These are phyloP conservation scores for Copidosoma aretas DNA, from an alignment of 2,888 invertebrate species.

Conservation along the genomic window DNA sequence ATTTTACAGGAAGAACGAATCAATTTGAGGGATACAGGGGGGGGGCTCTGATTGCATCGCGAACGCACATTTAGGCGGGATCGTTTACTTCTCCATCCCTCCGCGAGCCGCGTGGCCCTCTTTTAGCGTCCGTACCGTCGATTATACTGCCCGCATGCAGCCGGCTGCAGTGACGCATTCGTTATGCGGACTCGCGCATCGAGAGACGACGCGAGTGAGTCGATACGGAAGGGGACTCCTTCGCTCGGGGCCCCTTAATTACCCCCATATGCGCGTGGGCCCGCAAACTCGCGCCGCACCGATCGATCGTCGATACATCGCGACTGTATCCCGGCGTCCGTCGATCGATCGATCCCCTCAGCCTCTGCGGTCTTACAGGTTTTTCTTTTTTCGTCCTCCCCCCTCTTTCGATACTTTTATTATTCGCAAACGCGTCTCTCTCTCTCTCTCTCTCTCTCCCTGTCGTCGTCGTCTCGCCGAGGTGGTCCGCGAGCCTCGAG, in stretches of 20 bases:
- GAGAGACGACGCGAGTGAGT: too few species aligned
- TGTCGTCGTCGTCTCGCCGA: conserved; percentile 20
- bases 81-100: too few species aligned
- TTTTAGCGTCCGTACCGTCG: too few species aligned
- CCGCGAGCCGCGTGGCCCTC: too few species aligned
- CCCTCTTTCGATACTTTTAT: neutral
- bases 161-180: neutral
- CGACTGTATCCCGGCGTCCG: neutral
- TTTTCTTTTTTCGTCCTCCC: neutral
- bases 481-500: conserved; percentile 27
- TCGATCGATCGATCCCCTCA: conserved; percentile 21
- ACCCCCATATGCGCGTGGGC: too few species aligned
- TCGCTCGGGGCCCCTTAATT: too few species aligned
- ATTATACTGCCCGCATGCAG: conserved; percentile 10
- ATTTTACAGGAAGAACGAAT: too few species aligned
- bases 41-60: too few species aligned
- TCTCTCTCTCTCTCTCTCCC: too few species aligned
- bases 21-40: too few species aligned
- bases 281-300: conserved; percentile 2
- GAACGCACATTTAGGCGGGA: too few species aligned
- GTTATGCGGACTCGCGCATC: neutral
- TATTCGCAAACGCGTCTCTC: conserved; percentile 2
- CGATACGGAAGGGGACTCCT: too few species aligned
- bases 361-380: conserved; percentile 6
- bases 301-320: conserved; percentile 18